Evolutionary conservation across 2,888 invertebrate species (phyloP).

Genomic region (Calameuta idolon): DNA sequence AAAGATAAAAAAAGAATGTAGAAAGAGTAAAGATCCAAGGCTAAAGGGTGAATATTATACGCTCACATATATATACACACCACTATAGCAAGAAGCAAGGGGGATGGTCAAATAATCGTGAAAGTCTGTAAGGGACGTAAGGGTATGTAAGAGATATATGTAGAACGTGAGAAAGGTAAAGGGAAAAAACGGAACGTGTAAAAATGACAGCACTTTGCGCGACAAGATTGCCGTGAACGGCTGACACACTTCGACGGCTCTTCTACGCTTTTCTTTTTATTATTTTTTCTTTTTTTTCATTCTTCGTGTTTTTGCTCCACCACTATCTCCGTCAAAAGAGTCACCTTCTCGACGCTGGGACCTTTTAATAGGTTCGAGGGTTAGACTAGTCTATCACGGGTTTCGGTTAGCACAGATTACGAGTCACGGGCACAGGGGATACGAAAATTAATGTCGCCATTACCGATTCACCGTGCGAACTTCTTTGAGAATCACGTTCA

Average conservation of each 20-base stretch:
- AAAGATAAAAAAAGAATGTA: conserved; percentile 29
- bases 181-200: conserved; percentile 20
- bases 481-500: neutral
- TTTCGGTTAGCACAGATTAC: neutral
- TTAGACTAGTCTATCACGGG: neutral
- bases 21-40: conserved; percentile 18
- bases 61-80: neutral
- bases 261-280: conserved; percentile 13
- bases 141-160: conserved; percentile 13
- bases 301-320: conserved; percentile 5
- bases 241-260: conserved; percentile 5
- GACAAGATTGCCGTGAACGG: conserved; percentile 28
- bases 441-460: neutral
- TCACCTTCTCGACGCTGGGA: neutral
- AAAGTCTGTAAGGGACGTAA: conserved; percentile 17
- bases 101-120: conserved; percentile 18
- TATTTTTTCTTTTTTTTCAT: neutral
- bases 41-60: conserved; percentile 11
- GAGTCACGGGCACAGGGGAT: neutral
- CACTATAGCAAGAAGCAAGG: conserved; percentile 1
- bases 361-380: neutral
- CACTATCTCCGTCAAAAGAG: neutral
- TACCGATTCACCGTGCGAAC: neutral
- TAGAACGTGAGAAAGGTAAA: neutral
- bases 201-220: conserved; percentile 27